Evolutionary conservation across 2,113 vertebrate genomes (phyloP).

Genomic region (Sporophila hypoxantha): DNA sequence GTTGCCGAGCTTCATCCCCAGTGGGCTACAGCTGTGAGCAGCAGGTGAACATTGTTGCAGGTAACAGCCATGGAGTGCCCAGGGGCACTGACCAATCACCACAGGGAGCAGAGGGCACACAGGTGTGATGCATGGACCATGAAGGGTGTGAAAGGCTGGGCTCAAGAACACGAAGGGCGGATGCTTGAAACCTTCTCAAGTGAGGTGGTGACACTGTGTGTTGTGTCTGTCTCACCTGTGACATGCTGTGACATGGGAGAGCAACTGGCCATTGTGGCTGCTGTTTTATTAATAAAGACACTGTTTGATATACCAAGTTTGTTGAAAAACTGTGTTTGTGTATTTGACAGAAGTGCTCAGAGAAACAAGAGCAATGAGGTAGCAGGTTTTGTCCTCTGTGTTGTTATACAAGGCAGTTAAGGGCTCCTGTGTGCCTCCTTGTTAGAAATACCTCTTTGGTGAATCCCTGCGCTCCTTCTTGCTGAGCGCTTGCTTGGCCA

Average conservation of each 20-base stretch:
- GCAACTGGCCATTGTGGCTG: rapidly evolving
- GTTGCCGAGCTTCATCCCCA: neutral
- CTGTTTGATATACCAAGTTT: rapidly evolving
- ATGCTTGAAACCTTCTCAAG: neutral
- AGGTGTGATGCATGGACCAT: rapidly evolving
- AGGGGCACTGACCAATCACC: neutral
- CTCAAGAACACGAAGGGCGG: neutral
- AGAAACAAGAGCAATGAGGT: neutral
- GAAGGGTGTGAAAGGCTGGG: neutral
- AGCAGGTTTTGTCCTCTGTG: neutral
- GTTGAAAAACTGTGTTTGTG: neutral
- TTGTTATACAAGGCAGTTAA: rapidly evolving
- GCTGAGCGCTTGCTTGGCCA: rapidly evolving
- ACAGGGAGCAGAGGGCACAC: neutral
- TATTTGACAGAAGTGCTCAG: neutral
- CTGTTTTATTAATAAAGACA: too few species aligned
- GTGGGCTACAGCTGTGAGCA: neutral
- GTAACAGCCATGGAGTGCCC: neutral
- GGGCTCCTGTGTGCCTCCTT: neutral
- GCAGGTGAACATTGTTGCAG: neutral
- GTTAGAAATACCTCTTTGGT: rapidly evolving
- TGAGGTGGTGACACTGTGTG: neutral
- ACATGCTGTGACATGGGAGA: neutral
- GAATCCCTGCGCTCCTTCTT: rapidly evolving
- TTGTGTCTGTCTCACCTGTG: neutral